These are phyloP conservation scores for Lagorchestes hirsutus DNA, from an alignment of 2,797 vertebrate species.

Conservation along the genomic window DNA sequence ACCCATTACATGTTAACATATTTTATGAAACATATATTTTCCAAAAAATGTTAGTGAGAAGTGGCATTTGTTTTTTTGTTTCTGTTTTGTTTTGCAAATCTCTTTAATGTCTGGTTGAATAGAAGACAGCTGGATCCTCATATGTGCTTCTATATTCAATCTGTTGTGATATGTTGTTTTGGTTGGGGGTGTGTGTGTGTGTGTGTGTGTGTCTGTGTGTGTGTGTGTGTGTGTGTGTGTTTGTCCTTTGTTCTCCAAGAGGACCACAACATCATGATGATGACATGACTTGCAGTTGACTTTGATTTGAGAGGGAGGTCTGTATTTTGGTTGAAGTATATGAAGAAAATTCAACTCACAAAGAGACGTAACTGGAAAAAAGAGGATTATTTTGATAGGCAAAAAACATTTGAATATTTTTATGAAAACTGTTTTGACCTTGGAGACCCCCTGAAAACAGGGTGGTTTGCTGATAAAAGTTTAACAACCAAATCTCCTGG, in stretches of 20 bases:
- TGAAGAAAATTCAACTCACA: not conserved
- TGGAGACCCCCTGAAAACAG: not conserved
- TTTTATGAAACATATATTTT: not conserved
- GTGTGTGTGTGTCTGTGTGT: too few relatives aligned
- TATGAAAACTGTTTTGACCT: not conserved
- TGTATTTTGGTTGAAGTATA: not conserved
- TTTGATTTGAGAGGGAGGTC: too few relatives aligned
- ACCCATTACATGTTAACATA: not conserved
- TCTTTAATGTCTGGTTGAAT: not conserved
- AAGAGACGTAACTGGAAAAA: not conserved
- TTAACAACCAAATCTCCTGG: not conserved
- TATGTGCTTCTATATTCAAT: not conserved
- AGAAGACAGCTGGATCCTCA: not conserved
- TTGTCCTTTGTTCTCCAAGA: too few relatives aligned
- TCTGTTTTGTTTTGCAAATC: not conserved
- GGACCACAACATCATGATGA: too few relatives aligned
- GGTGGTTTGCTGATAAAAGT: not conserved
- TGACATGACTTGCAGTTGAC: too few relatives aligned
- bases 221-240: too few relatives aligned
- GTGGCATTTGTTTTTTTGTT: not conserved
- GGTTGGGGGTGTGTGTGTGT: not conserved
- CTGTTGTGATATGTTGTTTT: not conserved
- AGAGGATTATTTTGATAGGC: not conserved
- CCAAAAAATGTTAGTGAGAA: not conserved
- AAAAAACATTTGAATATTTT: not conserved